Percentiles rank a stretch among this genome's conserved stretches.
phyloP scores from a whole-genome alignment of 2,797 vertebrate species.

The Neoniphon sammara region DNA sequence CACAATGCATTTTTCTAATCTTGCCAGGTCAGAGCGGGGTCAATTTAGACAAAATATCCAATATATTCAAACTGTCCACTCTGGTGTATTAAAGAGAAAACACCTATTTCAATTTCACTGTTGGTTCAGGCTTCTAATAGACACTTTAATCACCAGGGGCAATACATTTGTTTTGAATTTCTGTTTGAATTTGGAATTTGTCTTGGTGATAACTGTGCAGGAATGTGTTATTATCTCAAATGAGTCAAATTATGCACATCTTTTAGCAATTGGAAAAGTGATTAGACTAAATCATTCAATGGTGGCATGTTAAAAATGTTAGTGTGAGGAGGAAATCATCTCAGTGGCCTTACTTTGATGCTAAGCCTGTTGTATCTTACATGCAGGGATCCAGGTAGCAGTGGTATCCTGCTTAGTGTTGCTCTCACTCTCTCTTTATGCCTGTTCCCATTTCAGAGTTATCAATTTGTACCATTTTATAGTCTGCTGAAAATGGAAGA shows the following conservation, averaged over 20 bases:
- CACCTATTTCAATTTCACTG: too few species aligned
- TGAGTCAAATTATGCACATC: not conserved
- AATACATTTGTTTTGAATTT: not conserved
- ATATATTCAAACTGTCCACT: not conserved
- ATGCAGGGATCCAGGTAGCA: not conserved
- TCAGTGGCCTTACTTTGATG: slow-evolving; percentile 25
- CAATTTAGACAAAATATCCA: slow-evolving; percentile 8
- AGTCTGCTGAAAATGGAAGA: slow-evolving; percentile 12
- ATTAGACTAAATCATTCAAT: not conserved
- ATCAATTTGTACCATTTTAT: slow-evolving; percentile 27
- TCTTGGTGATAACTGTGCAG: not conserved
- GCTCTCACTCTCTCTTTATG: slow-evolving; percentile 23
- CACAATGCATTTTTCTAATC: slow-evolving; percentile 14
- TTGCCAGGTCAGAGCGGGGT: slow-evolving; percentile 3
- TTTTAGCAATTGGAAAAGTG: not conserved
- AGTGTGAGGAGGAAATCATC: slow-evolving; percentile 7
- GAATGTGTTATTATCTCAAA: not conserved
- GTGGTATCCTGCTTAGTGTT: not conserved
- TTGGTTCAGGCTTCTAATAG: not conserved
- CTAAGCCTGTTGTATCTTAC: slow-evolving; percentile 17
- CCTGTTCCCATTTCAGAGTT: slow-evolving; percentile 43
- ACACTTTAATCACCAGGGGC: slow-evolving; percentile 10
- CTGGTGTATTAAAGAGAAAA: not conserved
- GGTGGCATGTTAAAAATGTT: slow-evolving; percentile 10
- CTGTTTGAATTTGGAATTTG: not conserved